phyloP scores from a whole-genome alignment of 2,113 vertebrate genomes.

The Labrus mixtus region DNA sequence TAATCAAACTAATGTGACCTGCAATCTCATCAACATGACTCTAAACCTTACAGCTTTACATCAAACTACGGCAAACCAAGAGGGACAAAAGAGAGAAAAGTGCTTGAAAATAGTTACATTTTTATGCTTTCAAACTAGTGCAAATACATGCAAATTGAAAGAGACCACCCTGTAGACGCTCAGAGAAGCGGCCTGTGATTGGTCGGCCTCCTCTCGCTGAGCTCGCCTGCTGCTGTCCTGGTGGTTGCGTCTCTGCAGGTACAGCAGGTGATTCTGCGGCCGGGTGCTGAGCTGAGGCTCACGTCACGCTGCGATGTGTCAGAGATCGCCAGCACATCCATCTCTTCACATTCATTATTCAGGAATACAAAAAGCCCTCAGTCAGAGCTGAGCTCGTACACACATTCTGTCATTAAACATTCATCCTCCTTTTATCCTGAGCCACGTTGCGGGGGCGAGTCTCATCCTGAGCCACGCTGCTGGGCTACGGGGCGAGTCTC shows the following conservation, averaged over 20 bases:
- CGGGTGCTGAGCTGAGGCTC: conserved; percentile 14
- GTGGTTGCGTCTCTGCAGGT: conserved; percentile 5
- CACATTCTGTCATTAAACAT: conserved; percentile 67
- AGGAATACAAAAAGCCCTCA: conserved; percentile 78
- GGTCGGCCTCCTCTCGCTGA: not conserved
- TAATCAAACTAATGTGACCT: conserved; percentile 9
- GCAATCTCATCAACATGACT: not conserved
- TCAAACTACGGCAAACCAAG: too few relatives aligned
- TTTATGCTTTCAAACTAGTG: conserved; percentile 74
- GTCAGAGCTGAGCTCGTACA: conserved; percentile 69
- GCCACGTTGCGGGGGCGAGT: conserved; percentile 19
- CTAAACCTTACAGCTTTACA: not conserved
- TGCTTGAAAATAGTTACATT: conserved; percentile 73
- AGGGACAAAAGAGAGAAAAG: not conserved
- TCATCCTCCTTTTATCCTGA: conserved; percentile 42
- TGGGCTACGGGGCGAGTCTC: too few relatives aligned
- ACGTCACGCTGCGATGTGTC: conserved; percentile 36
- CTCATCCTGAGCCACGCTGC: too few relatives aligned
- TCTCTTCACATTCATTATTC: conserved; percentile 80
- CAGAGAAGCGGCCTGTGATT: not conserved
- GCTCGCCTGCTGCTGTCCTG: conserved; percentile 34
- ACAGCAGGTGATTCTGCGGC: conserved; percentile 10
- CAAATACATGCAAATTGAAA: conserved; percentile 80
- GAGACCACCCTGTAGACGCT: conserved; percentile 40
- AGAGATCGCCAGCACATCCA: conserved; percentile 63